phyloP scores from a whole-genome alignment of 2,113 vertebrate genomes.

The Toxotes jaculatrix region DNA sequence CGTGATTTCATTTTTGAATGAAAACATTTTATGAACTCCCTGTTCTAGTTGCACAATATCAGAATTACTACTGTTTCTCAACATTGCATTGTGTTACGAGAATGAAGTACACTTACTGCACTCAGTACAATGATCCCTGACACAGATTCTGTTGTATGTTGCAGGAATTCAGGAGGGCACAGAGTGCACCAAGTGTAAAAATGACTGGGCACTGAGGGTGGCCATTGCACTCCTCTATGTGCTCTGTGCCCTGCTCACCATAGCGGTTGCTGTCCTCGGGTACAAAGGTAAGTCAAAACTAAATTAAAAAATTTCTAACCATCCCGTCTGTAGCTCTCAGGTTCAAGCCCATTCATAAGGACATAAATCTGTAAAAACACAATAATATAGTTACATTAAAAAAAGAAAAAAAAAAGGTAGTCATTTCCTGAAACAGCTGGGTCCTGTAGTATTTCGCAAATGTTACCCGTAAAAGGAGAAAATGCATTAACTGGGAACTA shows the following conservation, averaged over 20 bases:
- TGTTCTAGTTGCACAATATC: conserved; percentile 13
- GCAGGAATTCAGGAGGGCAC: conserved; percentile 97
- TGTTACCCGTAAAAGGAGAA: neutral
- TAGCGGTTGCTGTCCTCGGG: conserved; percentile 96
- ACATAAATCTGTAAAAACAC: neutral
- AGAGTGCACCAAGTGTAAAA: conserved; percentile 98
- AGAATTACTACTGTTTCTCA: conserved; percentile 7
- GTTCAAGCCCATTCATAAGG: neutral
- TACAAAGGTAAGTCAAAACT: conserved; percentile 91
- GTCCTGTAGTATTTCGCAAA: neutral
- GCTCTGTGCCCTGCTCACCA: conserved; percentile 94
- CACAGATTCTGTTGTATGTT: conserved; percentile 75
- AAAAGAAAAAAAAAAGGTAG: neutral
- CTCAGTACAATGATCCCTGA: conserved; percentile 12
- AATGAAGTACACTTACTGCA: neutral
- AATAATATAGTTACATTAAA: neutral
- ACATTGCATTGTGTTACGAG: neutral
- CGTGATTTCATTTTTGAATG: conserved; percentile 43
- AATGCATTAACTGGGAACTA: neutral
- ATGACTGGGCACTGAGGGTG: conserved; percentile 95
- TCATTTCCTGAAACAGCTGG: neutral
- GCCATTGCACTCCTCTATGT: conserved; percentile 95
- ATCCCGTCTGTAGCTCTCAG: neutral
- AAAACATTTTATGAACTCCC: conserved; percentile 30
- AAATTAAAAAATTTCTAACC: neutral